A percentile compares a stretch with the other conserved stretches of the same genome.
Evolutionary conservation across 64 coral and sea anemone species (phyloP).

Genomic region (Dendronephthya gigantea): DNA sequence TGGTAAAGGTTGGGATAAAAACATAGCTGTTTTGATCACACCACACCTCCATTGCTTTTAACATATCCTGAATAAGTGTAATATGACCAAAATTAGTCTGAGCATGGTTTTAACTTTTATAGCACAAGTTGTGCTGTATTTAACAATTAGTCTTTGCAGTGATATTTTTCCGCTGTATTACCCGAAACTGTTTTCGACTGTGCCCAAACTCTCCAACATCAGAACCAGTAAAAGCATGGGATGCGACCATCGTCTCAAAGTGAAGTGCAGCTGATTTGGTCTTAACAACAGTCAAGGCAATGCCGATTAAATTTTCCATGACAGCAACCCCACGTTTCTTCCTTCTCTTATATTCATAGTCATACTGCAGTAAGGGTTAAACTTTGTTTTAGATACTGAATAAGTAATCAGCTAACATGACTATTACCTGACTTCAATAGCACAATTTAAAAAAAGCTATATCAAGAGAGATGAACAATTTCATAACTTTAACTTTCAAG

Average conservation of each 20-base stretch:
- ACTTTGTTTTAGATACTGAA: too few relatives aligned
- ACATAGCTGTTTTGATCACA: not conserved
- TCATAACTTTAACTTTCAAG: too few relatives aligned
- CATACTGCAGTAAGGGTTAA: not conserved
- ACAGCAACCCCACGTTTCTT: conserved; percentile 11
- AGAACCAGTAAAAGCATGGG: not conserved
- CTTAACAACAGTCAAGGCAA: conserved; percentile 18
- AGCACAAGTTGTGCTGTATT: too few relatives aligned
- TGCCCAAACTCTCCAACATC: conserved; percentile 17
- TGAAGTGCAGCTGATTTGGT: conserved; percentile 14
- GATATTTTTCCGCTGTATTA: not conserved
- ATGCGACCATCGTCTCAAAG: conserved; percentile 2
- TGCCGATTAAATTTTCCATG: not conserved
- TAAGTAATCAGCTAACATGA: too few relatives aligned
- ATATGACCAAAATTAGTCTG: not conserved
- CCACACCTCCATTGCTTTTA: conserved; percentile 6
- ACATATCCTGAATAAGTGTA: not conserved
- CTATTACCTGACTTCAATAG: too few relatives aligned
- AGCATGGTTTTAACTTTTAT: too few relatives aligned
- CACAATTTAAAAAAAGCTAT: too few relatives aligned
- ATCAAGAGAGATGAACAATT: too few relatives aligned
- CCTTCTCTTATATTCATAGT: conserved; percentile 11
- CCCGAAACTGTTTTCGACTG: conserved; percentile 8
- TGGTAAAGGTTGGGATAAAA: not conserved
- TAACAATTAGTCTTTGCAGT: too few relatives aligned